phyloP scores from a whole-genome alignment of 2,888 invertebrate genomes.

The Micropterix aruncella region DNA sequence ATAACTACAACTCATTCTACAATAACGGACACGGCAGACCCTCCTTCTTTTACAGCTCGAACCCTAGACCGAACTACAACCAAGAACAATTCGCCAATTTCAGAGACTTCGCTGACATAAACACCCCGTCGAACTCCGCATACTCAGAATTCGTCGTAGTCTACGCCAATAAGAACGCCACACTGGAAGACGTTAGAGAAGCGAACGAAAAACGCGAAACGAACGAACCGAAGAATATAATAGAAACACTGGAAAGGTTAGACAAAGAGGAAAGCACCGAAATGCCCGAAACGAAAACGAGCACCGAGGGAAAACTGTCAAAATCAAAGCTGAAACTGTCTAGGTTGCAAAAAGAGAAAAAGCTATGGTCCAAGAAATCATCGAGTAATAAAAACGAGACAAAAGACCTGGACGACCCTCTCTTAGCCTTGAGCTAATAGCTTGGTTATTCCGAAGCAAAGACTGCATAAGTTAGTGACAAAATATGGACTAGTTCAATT shows the following conservation, averaged over 20 bases:
- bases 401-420: slow-evolving; percentile 47
- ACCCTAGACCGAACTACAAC: slow-evolving; percentile 60
- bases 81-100: slow-evolving; percentile 82
- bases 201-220: slow-evolving; percentile 25
- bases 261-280: slow-evolving; percentile 36
- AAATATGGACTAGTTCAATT: no score
- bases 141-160: slow-evolving; percentile 76
- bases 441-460: neutral
- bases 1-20: slow-evolving; percentile 43
- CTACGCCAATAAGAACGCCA: slow-evolving; percentile 68
- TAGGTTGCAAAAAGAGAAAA: slow-evolving; percentile 33
- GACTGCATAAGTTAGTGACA: no score
- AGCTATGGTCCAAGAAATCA: slow-evolving; percentile 35
- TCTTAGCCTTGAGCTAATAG: slow-evolving; percentile 51
- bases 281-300: slow-evolving; percentile 12
- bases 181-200: slow-evolving; percentile 37
- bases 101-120: slow-evolving; percentile 82
- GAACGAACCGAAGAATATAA: slow-evolving; percentile 64
- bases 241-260: slow-evolving; percentile 62
- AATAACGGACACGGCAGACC: slow-evolving; percentile 63
- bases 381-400: slow-evolving; percentile 28
- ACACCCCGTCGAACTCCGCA: slow-evolving; percentile 63
- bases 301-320: slow-evolving; percentile 30
- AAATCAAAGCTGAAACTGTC: slow-evolving; percentile 53
- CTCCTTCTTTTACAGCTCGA: slow-evolving; percentile 42